phyloP scores from a whole-genome alignment of 2,797 vertebrate genomes.

The Apogon hyalosoma region DNA sequence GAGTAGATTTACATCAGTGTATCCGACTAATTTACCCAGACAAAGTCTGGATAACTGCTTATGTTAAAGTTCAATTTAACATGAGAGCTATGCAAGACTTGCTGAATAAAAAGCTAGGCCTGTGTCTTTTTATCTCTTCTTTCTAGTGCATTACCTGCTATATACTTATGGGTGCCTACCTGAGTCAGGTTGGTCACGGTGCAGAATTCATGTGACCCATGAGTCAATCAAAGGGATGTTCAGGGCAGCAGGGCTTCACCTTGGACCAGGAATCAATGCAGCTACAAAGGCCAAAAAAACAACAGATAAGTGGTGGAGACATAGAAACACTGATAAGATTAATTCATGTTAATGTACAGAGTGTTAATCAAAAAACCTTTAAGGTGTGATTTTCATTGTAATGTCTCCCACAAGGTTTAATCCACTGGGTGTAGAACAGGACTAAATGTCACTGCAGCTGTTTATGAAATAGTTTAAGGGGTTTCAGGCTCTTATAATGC shows the following conservation, averaged over 20 bases:
- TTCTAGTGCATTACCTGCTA: too few species aligned
- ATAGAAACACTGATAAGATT: not conserved
- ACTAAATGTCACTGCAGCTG: not conserved
- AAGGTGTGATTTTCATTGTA: not conserved
- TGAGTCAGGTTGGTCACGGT: slow-evolving; percentile 76
- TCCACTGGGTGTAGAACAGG: slow-evolving; percentile 14
- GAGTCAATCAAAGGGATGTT: slow-evolving; percentile 87
- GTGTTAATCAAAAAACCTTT: not conserved
- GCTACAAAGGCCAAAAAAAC: slow-evolving; percentile 59
- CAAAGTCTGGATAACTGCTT: too few species aligned
- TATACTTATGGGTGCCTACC: slow-evolving; percentile 53
- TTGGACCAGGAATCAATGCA: slow-evolving; percentile 88
- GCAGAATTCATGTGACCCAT: slow-evolving; percentile 51
- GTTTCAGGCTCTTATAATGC: not conserved
- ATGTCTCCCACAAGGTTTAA: not conserved
- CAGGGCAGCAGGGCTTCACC: slow-evolving; percentile 88
- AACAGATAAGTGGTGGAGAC: not conserved
- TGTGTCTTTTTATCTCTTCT: too few species aligned
- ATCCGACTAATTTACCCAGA: too few species aligned
- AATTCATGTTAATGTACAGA: not conserved
- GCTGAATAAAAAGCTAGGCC: too few species aligned
- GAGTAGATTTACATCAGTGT: too few species aligned
- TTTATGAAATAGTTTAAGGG: not conserved
- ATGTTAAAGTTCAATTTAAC: too few species aligned
- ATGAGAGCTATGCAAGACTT: too few species aligned